phyloP scores from a whole-genome alignment of 2,888 invertebrate genomes.

The Rosalia funebris region DNA sequence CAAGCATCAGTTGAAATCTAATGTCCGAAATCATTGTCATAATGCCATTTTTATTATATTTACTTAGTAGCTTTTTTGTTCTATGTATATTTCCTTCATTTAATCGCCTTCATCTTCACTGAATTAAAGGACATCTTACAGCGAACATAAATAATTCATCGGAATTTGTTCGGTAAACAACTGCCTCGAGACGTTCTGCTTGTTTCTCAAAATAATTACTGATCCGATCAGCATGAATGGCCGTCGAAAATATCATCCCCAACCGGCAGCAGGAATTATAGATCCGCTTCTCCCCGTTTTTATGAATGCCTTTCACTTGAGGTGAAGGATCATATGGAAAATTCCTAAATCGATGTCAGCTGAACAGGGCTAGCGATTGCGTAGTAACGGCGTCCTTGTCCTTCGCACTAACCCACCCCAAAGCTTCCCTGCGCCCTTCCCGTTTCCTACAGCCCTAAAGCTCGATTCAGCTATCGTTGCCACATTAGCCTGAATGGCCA shows the following conservation, averaged over 20 bases:
- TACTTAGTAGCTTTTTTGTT: too few relatives aligned
- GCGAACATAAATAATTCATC: too few relatives aligned
- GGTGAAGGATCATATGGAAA: constrained; percentile 28
- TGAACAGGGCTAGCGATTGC: constrained; percentile 28
- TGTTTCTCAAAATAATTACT: too few relatives aligned
- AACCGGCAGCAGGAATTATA: not conserved
- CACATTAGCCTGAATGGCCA: not conserved
- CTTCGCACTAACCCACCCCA: constrained; percentile 28
- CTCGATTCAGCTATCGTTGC: constrained; percentile 25
- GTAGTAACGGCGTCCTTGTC: constrained; percentile 23
- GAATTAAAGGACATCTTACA: too few relatives aligned
- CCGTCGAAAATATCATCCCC: not conserved
- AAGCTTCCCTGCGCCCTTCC: constrained; percentile 3
- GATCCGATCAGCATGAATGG: not conserved
- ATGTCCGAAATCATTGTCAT: too few relatives aligned
- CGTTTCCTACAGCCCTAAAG: constrained; percentile 14
- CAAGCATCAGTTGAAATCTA: too few relatives aligned
- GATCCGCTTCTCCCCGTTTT: constrained; percentile 6
- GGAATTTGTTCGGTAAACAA: too few relatives aligned
- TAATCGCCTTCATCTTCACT: too few relatives aligned
- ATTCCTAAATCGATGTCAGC: constrained; percentile 29
- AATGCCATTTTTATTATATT: too few relatives aligned
- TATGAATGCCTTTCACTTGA: constrained; percentile 20
- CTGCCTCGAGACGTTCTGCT: too few relatives aligned
- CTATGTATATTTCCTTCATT: too few relatives aligned